phyloP scores from a whole-genome alignment of 2,797 vertebrate species.

The Cryptoprocta ferox region DNA sequence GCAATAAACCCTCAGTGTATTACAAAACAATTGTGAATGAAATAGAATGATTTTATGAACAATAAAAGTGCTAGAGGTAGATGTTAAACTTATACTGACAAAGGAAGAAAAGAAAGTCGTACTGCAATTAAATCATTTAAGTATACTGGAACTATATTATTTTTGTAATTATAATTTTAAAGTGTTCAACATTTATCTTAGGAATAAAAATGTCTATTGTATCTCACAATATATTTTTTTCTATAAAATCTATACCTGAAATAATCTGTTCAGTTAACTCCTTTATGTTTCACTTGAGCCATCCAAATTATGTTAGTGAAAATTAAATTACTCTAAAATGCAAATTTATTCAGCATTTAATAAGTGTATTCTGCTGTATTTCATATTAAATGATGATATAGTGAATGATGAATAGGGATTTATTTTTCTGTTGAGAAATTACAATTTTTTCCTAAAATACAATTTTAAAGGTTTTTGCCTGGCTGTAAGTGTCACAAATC shows the following conservation, averaged over 20 bases:
- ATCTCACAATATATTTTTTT: conserved; percentile 55
- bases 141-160: conserved; percentile 55
- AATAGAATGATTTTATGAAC: conserved; percentile 29
- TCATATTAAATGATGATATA: conserved; percentile 64
- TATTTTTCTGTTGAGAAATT: conserved; percentile 47
- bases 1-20: conserved; percentile 17
- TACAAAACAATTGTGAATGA: conserved; percentile 57
- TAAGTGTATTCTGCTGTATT: conserved; percentile 63
- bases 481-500: conserved; percentile 6
- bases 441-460: background rate
- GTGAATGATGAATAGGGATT: conserved; percentile 56
- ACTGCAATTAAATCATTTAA: conserved; percentile 60
- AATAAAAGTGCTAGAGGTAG: conserved; percentile 19
- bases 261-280: conserved; percentile 61
- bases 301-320: conserved; percentile 54
- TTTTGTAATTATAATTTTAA: conserved; percentile 66
- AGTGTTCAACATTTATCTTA: conserved; percentile 54
- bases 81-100: conserved; percentile 56
- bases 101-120: conserved; percentile 38
- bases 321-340: conserved; percentile 72
- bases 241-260: conserved; percentile 60
- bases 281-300: conserved; percentile 66
- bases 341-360: conserved; percentile 74
- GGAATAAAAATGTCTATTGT: conserved; percentile 43
- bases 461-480: background rate